Evolutionary conservation across 2,797 vertebrate genomes (phyloP).

Genomic region (Aythya fuligula): DNA sequence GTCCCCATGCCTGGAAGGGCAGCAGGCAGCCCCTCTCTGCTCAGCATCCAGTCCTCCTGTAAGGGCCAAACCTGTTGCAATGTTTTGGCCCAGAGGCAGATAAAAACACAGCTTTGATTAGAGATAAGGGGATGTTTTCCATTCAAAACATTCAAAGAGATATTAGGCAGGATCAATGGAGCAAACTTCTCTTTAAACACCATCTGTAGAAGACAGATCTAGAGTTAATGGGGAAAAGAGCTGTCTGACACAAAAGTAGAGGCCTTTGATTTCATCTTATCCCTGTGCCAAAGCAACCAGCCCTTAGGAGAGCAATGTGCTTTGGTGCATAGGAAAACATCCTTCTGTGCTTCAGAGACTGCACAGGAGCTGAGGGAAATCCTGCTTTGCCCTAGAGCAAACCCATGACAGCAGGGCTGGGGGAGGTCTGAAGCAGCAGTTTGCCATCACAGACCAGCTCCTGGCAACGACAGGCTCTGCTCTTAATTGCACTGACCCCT

Average conservation of each 20-base stretch:
- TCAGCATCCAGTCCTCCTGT: not conserved
- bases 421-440: not conserved
- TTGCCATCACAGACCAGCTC: not conserved
- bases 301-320: not conserved
- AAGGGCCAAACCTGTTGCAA: not conserved
- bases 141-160: not conserved
- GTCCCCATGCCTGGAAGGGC: not conserved
- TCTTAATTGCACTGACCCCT: not conserved
- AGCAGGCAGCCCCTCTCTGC: not conserved
- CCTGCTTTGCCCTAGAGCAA: not conserved
- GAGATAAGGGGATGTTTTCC: not conserved
- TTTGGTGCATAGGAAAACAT: not conserved
- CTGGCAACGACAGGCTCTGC: rapidly evolving
- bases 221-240: not conserved
- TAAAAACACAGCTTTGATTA: not conserved
- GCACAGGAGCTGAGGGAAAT: not conserved
- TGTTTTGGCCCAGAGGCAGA: constrained; percentile 4
- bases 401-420: rapidly evolving
- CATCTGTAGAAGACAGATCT: not conserved
- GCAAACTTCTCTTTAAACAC: not conserved
- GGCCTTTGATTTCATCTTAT: not conserved
- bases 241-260: not conserved
- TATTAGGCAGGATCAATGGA: not conserved
- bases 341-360: not conserved
- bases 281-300: not conserved